Evolutionary conservation across 2,113 vertebrate genomes (phyloP), one percentile per base, ranked within the genome.

Genomic region (Urocynchramus pylzowi): DNA sequence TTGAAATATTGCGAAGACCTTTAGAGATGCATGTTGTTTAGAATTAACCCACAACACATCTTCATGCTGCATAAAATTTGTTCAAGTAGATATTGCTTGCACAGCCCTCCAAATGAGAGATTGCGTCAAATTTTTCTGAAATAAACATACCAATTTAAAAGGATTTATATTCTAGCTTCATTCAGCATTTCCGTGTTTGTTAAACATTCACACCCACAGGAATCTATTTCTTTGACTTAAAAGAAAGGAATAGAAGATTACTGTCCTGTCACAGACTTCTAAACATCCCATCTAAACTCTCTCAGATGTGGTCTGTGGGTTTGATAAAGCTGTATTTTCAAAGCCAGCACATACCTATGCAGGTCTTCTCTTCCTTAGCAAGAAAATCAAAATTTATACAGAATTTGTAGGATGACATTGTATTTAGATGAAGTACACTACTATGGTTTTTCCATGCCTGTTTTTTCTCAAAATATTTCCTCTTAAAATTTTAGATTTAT

Each of bases 161-260:
- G 31, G 23, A 93, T 97, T 95, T 93, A 70, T 80, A 89, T 63
- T 96, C 79, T 93, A 95, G 93, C 68, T 95, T 97, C 88, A 95
- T 67, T 96, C 52, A 92, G 18, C 9, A 84, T 68, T 96, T 96
- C 37, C 53, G 6, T 83, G 42, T 59, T 97, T 97, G 91, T 86
- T 87, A 90, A 97, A 90, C 60, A 63, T 69, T 96, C 61, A 64
- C 35, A 57, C 59, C 96, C 90, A 93, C 22, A n/a, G 59, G 87
- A 96, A 95, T 19, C 16, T 61, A 60, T 49, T 89, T 79, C 10
- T 84, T 64, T 79, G 41, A 18, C n/a, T 87, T 76, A 65, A 57
- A 68, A 69, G 24, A 79, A 64, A n/a, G 23, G 19, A 86, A 76
- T 9, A 49, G 41, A 67, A 87, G 20, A 21, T 77, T 68, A 80